phyloP scores from a whole-genome alignment of 2,888 invertebrate genomes.

The Cataglyphis cursor region DNA sequence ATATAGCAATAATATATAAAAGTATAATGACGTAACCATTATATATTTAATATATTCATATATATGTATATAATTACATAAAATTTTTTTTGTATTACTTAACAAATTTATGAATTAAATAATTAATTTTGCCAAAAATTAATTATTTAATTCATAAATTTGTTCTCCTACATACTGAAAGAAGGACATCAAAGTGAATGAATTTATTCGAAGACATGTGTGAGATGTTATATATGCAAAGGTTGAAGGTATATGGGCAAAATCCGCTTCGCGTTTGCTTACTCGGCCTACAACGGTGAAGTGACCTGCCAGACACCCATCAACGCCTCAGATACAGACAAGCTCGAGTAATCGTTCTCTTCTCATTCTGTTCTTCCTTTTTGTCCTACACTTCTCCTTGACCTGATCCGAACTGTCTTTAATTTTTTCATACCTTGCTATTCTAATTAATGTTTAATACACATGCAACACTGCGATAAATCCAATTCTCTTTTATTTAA shows the following conservation, averaged over 20 bases:
- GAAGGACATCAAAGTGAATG: conserved; percentile 64
- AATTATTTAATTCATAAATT: background rate
- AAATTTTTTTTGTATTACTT: background rate
- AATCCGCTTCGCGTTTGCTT: conserved; percentile 78
- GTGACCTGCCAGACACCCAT: conserved; percentile 84
- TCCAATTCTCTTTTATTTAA: background rate
- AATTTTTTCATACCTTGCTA: conserved; percentile 1
- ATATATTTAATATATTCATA: background rate
- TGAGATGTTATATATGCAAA: conserved; percentile 71
- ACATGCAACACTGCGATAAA: background rate
- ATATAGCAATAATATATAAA: background rate
- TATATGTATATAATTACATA: background rate
- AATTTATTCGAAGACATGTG: conserved; percentile 67
- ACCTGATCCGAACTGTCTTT: conserved; percentile 5
- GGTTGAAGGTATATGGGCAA: conserved; percentile 67
- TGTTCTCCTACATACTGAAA: conserved; percentile 76
- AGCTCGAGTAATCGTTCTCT: conserved; percentile 41
- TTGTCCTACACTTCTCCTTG: background rate
- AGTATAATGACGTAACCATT: background rate
- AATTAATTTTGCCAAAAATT: background rate
- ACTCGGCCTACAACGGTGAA: conserved; percentile 82
- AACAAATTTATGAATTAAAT: too few relatives aligned
- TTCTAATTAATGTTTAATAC: background rate
- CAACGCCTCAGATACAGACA: conserved; percentile 77
- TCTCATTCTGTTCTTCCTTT: conserved; percentile 25